Evolutionary conservation across 2,888 invertebrate genomes (phyloP), one percentile per base, ranked within the genome.

Genomic region (Hyppa rectilinea): DNA sequence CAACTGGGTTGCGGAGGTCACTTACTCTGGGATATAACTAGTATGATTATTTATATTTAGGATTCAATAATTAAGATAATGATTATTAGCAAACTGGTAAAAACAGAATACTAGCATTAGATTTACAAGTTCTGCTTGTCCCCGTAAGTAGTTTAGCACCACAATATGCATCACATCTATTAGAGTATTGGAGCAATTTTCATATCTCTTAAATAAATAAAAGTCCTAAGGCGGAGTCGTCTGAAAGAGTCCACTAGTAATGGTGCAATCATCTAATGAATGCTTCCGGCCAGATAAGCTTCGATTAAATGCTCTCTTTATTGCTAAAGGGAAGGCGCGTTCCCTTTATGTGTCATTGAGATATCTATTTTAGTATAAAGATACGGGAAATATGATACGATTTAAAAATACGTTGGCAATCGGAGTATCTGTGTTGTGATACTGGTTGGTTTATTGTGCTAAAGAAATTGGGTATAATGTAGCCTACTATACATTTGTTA

Each of bases 221-320:
- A 88, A 71, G 82, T 78, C 81, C 74, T 83, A 87, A 88, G 91
- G 90, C 85, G 90, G 89, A 88, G 89, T 85, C 87, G 53, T 87
- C 89, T 86, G 85, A 85, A 92, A 91, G 90, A 93, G 93, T 94
- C 93, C 92, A 92, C 90, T 92, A 92, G 95, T 94, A 95, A 95
- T 90, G 91, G 93, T 87, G 95, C 96, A 96, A 96, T 96, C 96
- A 96, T 96, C 96, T 96, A 96, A 96, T 96, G 96, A 96, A 95
- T 94, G 95, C 96, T 95, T 94, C 94, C 93, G 96, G 94, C 91
- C 92, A 95, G 95, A 95, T 95, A 95, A 95, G 94, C 94, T 93
- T 93, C 94, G 95, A 96, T 95, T 95, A 96, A 96, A 95, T 95
- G 95, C 93, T 94, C 93, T 92, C 94, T 96, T 95, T 95, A 95